Base-by-base conservation (phyloP, 2,797 vertebrate genomes). In the Sebastes steindachneri region DNA sequence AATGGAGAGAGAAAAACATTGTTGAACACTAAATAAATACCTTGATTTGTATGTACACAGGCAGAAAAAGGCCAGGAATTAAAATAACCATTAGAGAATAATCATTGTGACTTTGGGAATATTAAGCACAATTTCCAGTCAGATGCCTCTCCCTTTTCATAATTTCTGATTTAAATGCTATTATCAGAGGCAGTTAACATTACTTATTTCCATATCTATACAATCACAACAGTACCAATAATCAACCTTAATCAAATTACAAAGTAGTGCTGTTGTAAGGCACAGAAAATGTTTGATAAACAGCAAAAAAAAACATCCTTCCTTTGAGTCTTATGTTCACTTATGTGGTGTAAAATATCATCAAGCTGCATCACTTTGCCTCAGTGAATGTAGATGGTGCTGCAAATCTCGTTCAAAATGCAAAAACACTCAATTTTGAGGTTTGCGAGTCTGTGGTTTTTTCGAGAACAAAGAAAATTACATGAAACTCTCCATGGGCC, bases 221-320 rank as follows among this genome's bases (percentile, higher is more conserved):
- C 2, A 63, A 63, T 37, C 21, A 25, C 62, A 64, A 37, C 11
- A 37, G 60, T 37, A 37, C 31, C 59, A 35, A 33, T 41, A 37
- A 63, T 63, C n/a, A 63, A 62, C 29, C 29, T 33, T 21, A 35
- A 14, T 23, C 7, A 9, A 64, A 64, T 41, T 2, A 10, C 7
- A 25, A 26, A 64, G 14, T 7, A 21, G 59, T 63, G 60, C 7
- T 23, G n/a, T 23, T 23, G 14, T 5, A 9, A 59, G 57, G 3
- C 3, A 17, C 45, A 48, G 15, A 48, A 17, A 26, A 0, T 5
- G 0, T 4, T 35, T 35, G 10, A 23, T 21, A 21, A 35, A 17
- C 45, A 48, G 17, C 45, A 48, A 48, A 19, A 58, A 57, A 57
- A 26, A 8, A 4, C 25, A 29, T 19, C 15, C 35, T 19, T 70